phyloP scores from a whole-genome alignment of 2,888 invertebrate species.

The Polydrusus pterygomalis region DNA sequence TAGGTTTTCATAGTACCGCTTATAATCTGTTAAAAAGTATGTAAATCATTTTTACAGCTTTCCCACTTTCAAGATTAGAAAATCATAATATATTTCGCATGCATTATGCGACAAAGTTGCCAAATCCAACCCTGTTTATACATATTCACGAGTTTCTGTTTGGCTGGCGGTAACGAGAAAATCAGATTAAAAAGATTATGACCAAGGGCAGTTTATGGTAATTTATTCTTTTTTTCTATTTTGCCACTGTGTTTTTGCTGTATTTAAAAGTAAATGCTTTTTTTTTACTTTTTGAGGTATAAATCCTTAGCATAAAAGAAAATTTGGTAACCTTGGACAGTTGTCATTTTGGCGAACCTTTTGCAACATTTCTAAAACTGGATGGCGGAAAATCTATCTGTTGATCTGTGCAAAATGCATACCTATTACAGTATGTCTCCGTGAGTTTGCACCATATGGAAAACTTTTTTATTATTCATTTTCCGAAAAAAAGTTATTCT shows the following conservation, averaged over 20 bases:
- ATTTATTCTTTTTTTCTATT: conserved; percentile 12
- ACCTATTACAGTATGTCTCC: too few relatives aligned
- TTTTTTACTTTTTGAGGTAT: not conserved
- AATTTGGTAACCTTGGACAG: too few relatives aligned
- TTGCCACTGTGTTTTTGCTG: not conserved
- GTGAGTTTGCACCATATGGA: too few relatives aligned
- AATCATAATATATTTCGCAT: not conserved
- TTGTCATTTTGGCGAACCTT: too few relatives aligned
- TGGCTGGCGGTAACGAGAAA: conserved; percentile 15
- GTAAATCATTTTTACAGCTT: not conserved
- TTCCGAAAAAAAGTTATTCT: too few relatives aligned
- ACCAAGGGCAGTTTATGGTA: conserved; percentile 2
- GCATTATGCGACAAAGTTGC: conserved; percentile 2
- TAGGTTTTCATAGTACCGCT: not conserved
- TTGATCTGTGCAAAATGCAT: too few relatives aligned
- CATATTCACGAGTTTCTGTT: conserved; percentile 28
- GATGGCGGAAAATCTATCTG: too few relatives aligned
- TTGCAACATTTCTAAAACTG: too few relatives aligned
- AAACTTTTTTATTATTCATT: too few relatives aligned
- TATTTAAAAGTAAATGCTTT: not conserved
- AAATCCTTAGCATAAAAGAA: too few relatives aligned
- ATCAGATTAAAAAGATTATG: conserved; percentile 21
- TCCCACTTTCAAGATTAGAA: conserved; percentile 6
- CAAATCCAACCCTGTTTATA: conserved; percentile 24
- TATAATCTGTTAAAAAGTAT: conserved; percentile 1